Conservation (phyloP, 2,888 invertebrate species). For the Allacma fusca region DNA sequence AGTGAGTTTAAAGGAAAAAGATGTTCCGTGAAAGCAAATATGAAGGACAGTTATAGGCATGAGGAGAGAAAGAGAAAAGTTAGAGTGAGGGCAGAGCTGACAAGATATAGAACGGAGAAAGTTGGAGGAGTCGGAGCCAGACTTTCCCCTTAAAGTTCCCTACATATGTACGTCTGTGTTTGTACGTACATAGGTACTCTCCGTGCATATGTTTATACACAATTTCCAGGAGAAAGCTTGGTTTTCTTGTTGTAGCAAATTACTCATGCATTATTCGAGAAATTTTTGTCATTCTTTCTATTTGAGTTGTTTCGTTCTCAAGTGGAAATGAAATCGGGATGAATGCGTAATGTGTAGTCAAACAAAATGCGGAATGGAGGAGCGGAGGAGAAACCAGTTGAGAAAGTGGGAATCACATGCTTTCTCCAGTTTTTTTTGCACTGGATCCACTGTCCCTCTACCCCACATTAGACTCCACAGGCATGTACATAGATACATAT, state of each 20-base stretch:
- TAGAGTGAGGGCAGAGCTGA: background rate
- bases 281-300: slow-evolving; percentile 48
- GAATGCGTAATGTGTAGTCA: slow-evolving; percentile 44
- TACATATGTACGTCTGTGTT: too few relatives aligned
- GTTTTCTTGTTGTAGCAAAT: slow-evolving; percentile 36
- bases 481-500: too few relatives aligned
- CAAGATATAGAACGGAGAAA: background rate
- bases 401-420: background rate
- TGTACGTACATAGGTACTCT: background rate
- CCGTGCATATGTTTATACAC: background rate
- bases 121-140: background rate
- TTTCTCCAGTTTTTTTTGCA: background rate
- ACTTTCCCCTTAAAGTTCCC: too few relatives aligned
- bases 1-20: slow-evolving; percentile 14
- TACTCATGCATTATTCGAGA: slow-evolving; percentile 46
- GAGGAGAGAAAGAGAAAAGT: background rate
- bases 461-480: too few relatives aligned
- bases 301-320: slow-evolving; percentile 47
- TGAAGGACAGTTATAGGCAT: slow-evolving; percentile 15
- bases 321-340: slow-evolving; percentile 47
- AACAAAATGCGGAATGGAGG: slow-evolving; percentile 27
- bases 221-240: background rate
- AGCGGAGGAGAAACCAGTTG: background rate
- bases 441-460: background rate
- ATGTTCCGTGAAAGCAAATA: slow-evolving; percentile 14